phyloP scores from a whole-genome alignment of 1,140 invertebrate species.

The Trinorchestia longiramus region DNA sequence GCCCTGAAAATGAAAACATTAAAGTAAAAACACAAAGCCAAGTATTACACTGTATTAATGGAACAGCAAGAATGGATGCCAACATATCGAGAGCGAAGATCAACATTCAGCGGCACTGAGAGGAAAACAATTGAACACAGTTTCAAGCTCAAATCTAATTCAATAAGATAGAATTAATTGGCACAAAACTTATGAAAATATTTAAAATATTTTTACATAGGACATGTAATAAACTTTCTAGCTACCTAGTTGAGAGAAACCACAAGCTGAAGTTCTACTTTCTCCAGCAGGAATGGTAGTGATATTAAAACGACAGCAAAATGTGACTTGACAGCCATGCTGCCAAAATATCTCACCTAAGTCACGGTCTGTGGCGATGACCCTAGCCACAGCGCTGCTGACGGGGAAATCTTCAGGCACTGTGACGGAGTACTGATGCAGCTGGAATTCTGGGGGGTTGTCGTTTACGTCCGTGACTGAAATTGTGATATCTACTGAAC shows the following conservation, averaged over 20 bases:
- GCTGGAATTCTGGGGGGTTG: conserved; percentile 84
- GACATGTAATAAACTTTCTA: neutral
- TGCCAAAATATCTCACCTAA: neutral
- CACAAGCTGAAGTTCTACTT: neutral
- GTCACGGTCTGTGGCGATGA: conserved; percentile 65
- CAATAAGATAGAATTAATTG: neutral
- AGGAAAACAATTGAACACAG: neutral
- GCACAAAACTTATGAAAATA: neutral
- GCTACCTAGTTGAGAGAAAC: too few species aligned
- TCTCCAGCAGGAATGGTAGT: neutral
- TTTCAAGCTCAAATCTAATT: neutral
- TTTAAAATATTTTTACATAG: neutral
- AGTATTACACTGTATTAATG: neutral
- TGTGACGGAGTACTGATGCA: conserved; percentile 83
- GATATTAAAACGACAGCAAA: neutral
- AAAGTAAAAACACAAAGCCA: neutral
- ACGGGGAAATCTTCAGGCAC: conserved; percentile 70
- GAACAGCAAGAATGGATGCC: too few species aligned
- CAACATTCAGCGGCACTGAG: neutral
- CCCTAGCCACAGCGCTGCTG: conserved; percentile 61
- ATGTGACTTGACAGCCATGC: neutral
- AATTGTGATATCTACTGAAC: conserved; percentile 81
- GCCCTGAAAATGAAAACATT: neutral
- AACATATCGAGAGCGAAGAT: neutral
- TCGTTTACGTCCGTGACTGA: conserved; percentile 90